These are phyloP conservation scores for Micronisus gabar DNA, from an alignment of 2,113 vertebrate genomes.

Conservation along the genomic window DNA sequence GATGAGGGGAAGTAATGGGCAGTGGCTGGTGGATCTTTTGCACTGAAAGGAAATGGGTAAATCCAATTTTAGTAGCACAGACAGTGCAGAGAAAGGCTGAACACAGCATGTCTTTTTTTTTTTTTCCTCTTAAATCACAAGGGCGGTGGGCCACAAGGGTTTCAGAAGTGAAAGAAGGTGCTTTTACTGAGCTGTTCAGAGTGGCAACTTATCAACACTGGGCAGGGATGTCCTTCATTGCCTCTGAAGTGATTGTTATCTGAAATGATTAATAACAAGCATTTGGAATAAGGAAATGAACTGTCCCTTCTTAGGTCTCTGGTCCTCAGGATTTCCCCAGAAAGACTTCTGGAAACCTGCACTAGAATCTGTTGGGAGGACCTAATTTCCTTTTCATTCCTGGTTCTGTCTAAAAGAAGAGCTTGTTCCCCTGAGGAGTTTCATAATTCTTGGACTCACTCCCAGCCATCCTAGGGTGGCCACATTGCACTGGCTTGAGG, in stretches of 20 bases:
- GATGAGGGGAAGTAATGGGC: background rate
- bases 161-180: background rate
- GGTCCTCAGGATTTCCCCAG: background rate
- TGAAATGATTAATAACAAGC: background rate
- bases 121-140: background rate
- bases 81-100: background rate
- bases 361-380: background rate
- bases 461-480: background rate
- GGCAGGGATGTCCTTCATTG: background rate
- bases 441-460: background rate
- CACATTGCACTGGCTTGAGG: background rate
- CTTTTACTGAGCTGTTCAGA: background rate
- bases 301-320: background rate
- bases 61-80: background rate
- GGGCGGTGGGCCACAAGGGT: background rate
- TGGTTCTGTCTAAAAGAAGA: background rate
- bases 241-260: background rate
- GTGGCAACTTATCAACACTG: background rate
- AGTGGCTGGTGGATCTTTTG: background rate
- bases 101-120: background rate
- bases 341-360: background rate
- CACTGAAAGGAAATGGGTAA: background rate
- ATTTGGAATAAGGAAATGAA: background rate
- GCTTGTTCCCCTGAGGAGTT: background rate
- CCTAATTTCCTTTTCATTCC: background rate